Percentiles rank a stretch among this genome's conserved stretches.
Conservation (phyloP, 2,797 vertebrate genomes). For the Semaprochilodus insignis region DNA sequence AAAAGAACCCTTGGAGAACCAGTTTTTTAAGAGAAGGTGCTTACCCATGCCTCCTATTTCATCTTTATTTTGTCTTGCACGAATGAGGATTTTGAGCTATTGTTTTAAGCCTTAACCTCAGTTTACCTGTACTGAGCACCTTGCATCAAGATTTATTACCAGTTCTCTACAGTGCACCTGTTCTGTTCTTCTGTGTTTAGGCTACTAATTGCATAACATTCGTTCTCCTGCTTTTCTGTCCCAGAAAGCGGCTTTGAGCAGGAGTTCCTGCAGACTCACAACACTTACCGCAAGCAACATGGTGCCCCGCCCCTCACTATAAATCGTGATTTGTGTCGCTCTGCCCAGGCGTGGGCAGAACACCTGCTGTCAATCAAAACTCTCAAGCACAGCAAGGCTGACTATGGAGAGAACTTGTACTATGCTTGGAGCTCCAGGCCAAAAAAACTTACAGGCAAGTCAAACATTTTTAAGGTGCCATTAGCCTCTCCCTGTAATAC, state of each 20-base stretch:
- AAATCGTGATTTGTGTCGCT: constrained; percentile 51
- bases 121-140: neutral
- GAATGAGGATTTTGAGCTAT: too few relatives aligned
- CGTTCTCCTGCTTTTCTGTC: neutral
- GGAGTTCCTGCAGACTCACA: constrained; percentile 75
- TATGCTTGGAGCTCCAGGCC: constrained; percentile 38
- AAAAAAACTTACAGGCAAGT: constrained; percentile 31
- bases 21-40: too few relatives aligned
- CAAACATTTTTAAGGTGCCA: neutral
- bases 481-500: neutral
- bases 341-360: constrained; percentile 75
- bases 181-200: neutral
- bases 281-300: constrained; percentile 69
- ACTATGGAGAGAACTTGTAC: constrained; percentile 75
- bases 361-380: constrained; percentile 42
- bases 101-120: neutral
- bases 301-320: constrained; percentile 54
- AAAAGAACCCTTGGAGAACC: too few relatives aligned
- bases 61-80: too few relatives aligned
- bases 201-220: neutral
- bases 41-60: too few relatives aligned
- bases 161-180: neutral
- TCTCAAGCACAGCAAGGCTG: constrained; percentile 62
- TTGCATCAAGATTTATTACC: neutral
- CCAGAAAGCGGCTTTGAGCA: constrained; percentile 66